These are phyloP conservation scores for Athrips mouffetella DNA, from an alignment of 2,888 invertebrate species.

Conservation along the genomic window DNA sequence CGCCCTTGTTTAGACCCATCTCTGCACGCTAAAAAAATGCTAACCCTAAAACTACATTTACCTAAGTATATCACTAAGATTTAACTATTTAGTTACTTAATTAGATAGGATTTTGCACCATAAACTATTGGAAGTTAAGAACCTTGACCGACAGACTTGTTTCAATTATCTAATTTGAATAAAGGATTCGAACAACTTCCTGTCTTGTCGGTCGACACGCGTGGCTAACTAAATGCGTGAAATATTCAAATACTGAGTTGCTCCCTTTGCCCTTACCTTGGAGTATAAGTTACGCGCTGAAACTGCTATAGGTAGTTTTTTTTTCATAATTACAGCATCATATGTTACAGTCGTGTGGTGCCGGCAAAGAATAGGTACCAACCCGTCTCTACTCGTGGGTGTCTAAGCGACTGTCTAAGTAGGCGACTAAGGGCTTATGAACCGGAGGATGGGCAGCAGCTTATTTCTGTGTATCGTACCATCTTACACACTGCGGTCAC, in stretches of 20 bases:
- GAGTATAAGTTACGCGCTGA: constrained; percentile 28
- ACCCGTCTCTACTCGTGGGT: too few species aligned
- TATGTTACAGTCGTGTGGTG: too few species aligned
- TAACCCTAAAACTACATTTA: too few species aligned
- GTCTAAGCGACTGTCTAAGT: too few species aligned
- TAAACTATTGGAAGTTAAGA: constrained; percentile 11
- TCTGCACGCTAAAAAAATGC: too few species aligned
- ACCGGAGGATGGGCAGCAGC: too few species aligned
- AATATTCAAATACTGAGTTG: constrained; percentile 57
- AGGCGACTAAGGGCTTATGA: too few species aligned
- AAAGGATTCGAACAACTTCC: constrained; percentile 50
- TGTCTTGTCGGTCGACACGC: constrained; percentile 38
- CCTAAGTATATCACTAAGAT: too few species aligned
- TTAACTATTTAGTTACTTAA: constrained; percentile 14
- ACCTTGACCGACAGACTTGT: constrained; percentile 18
- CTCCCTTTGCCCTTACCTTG: constrained; percentile 36
- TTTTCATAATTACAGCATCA: too few species aligned
- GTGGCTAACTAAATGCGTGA: constrained; percentile 49
- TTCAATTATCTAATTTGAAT: constrained; percentile 36
- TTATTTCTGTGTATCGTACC: too few species aligned
- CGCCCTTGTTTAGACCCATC: constrained; percentile 29
- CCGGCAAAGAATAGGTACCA: too few species aligned
- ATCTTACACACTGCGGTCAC: too few species aligned
- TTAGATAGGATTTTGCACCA: background rate
- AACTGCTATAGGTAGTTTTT: background rate